Evolutionary conservation across 2,113 vertebrate genomes (phyloP), one percentile per base, ranked within the genome.

Genomic region (Proterorhinus semilunaris): DNA sequence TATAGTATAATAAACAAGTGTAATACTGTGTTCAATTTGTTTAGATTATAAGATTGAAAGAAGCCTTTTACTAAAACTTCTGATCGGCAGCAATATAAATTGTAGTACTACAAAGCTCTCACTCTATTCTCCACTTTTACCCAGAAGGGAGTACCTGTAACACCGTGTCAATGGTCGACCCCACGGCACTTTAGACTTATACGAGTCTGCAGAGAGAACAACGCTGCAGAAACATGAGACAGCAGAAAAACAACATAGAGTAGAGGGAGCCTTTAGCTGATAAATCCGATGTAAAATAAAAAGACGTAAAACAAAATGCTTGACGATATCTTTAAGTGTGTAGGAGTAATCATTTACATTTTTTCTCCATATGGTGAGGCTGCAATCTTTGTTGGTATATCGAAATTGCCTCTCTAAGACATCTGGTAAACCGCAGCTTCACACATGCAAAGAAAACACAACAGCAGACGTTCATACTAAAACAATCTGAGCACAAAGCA

Each of bases 391-490:
- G 62, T 80, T 68, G 62, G 70, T 52, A 8, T 17, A 65, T 81
- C 66, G 52, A 48, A 75, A 82, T 65, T 79, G 50, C 65, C 68
- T 52, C 69, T 79, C 67, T 16, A 63, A 69, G 69, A 63, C 46
- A 66, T 27, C 51, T 70, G 74, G 71, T 74, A 79, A 84, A 78
- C 72, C 81, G 77, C 71, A n/a, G 69, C 48, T 15, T 67, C 70
- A 72, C 75, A 48, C 75, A 77, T 63, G 57, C 77, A 78, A 78
- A 75, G 61, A 84, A 80, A 44, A 77, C 85, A 71, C 74, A 75
- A 65, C 54, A 65, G 4, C 74, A 62, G 72, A 69, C 5, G 0
- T 21, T 72, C 58, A 66, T 59, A 72, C 65, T 59, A 76, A 21
- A 69, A 17, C 0, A 5, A 45, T 16, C 69, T 76, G 55, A 8